Percentiles rank a stretch among this genome's conserved stretches.
phyloP scores from a whole-genome alignment of 2,888 invertebrate genomes.

The Tenthredo livida region DNA sequence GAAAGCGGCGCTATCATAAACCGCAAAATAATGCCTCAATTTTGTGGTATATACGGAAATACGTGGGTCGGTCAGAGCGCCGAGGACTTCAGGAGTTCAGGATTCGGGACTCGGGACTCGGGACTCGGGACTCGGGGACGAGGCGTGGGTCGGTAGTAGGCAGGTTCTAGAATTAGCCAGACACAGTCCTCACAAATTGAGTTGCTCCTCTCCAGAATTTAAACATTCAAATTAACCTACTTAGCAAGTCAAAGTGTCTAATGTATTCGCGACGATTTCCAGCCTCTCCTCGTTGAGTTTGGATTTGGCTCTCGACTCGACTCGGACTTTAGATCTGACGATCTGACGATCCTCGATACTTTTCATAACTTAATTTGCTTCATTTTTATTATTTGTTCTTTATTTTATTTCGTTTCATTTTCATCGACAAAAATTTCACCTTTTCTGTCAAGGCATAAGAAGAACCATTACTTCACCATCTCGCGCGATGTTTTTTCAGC shows the following conservation, averaged over 20 bases:
- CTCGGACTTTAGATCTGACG: background rate
- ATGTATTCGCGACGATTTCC: conserved; percentile 65
- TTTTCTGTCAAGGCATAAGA: background rate
- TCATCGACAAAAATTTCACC: background rate
- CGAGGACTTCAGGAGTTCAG: background rate
- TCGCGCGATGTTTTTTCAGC: background rate
- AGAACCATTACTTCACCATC: background rate
- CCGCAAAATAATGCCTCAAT: conserved; percentile 64
- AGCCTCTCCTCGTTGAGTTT: background rate
- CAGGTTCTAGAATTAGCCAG: conserved; percentile 68
- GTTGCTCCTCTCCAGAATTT: conserved; percentile 73
- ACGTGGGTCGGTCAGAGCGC: conserved; percentile 57
- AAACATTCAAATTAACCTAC: conserved; percentile 76
- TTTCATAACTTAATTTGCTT: background rate
- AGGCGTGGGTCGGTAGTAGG: background rate
- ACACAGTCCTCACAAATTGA: conserved; percentile 73
- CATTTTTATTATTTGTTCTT: too few relatives aligned
- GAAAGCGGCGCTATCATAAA: conserved; percentile 52
- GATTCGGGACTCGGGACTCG: conserved; percentile 27
- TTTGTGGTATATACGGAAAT: conserved; percentile 60
- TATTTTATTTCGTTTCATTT: background rate
- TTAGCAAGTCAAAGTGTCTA: conserved; percentile 75
- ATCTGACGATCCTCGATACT: background rate
- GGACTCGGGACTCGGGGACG: background rate
- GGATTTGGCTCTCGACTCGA: background rate